These are phyloP conservation scores for Syrmaticus mikado DNA, from an alignment of 2,113 vertebrate species.

Conservation along the genomic window DNA sequence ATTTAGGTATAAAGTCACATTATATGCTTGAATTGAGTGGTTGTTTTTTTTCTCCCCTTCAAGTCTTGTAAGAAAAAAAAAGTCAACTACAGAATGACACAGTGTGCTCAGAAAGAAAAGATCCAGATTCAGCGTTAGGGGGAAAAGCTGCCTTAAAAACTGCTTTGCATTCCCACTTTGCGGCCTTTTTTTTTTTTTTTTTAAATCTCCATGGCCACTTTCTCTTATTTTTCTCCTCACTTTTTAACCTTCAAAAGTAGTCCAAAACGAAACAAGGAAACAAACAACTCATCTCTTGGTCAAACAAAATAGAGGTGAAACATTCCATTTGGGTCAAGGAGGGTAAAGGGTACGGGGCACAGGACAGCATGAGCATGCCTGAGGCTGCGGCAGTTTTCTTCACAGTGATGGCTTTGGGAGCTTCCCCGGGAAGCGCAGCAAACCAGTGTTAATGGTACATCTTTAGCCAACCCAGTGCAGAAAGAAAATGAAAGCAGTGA, in stretches of 20 bases:
- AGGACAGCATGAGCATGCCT: conserved; percentile 72
- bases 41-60: background rate
- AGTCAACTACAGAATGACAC: background rate
- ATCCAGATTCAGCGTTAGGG: background rate
- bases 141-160: background rate
- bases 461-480: conserved; percentile 44
- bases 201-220: background rate
- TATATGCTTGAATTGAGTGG: background rate
- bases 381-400: conserved; percentile 43
- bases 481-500: conserved; percentile 62
- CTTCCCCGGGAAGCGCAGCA: conserved; percentile 16
- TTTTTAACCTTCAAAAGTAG: conserved; percentile 27
- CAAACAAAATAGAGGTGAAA: conserved; percentile 62
- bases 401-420: conserved; percentile 23
- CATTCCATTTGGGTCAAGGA: conserved; percentile 53
- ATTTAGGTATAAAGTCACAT: rapidly evolving
- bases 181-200: background rate
- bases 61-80: background rate
- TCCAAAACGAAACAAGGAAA: conserved; percentile 48
- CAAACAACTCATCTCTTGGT: conserved; percentile 32
- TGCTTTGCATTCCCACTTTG: background rate
- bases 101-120: background rate
- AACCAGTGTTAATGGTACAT: conserved; percentile 37
- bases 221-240: conserved; percentile 17
- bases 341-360: conserved; percentile 24